Evolutionary conservation across 1,140 invertebrate genomes (phyloP).

Genomic region (Dendrolimus kikuchii): DNA sequence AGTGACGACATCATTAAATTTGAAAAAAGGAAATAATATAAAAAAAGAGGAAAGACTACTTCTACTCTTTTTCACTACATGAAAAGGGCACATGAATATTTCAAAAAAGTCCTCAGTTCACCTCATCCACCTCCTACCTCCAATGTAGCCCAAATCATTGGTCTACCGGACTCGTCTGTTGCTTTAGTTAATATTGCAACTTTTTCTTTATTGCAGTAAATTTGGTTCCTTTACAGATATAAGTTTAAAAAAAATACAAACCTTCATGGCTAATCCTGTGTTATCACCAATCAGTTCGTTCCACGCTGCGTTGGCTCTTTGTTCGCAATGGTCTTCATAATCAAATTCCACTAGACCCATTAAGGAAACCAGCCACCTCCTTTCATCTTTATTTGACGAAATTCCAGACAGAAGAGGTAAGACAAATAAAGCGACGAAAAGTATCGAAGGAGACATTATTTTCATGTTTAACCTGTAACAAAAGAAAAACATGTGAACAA

Average conservation of each 20-base stretch:
- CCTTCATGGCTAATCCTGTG: slow-evolving; percentile 46
- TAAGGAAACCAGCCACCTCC: slow-evolving; percentile 41
- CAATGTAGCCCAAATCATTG: too few species aligned
- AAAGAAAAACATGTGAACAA: not conserved
- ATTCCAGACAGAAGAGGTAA: slow-evolving; percentile 32
- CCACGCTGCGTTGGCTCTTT: slow-evolving; percentile 46
- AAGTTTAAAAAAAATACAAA: slow-evolving; percentile 17
- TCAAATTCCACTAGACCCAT: slow-evolving; percentile 52
- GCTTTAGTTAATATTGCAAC: too few species aligned
- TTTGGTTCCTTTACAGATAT: not conserved
- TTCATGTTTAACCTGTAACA: slow-evolving; percentile 41
- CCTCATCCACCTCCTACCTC: too few species aligned
- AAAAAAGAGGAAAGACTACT: too few species aligned
- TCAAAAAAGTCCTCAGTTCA: too few species aligned
- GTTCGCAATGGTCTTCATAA: slow-evolving; percentile 49
- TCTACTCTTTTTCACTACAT: too few species aligned
- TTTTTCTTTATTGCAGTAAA: not conserved
- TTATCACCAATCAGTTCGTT: slow-evolving; percentile 37
- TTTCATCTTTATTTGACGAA: slow-evolving; percentile 40
- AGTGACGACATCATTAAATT: too few species aligned
- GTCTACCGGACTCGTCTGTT: too few species aligned
- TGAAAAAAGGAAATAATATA: too few species aligned
- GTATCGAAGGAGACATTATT: slow-evolving; percentile 29
- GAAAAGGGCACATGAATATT: too few species aligned
- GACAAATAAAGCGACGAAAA: slow-evolving; percentile 44